A percentile compares a stretch with the other conserved stretches of the same genome.
Conservation (phyloP, 2,888 invertebrate genomes). For the Taenaris catops region DNA sequence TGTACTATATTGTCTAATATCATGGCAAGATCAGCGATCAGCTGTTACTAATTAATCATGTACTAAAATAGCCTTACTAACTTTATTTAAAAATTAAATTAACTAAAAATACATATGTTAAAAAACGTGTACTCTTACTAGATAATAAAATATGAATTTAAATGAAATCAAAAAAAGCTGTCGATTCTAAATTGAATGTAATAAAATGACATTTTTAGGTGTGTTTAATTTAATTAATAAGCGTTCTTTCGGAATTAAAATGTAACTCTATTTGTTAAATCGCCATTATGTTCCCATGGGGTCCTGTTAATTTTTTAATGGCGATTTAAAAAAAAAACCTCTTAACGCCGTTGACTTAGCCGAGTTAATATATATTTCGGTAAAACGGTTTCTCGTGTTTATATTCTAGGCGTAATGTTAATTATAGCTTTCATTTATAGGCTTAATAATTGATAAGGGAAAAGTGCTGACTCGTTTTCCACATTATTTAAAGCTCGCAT, state of each 20-base stretch:
- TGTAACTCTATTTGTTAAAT: conserved; percentile 1
- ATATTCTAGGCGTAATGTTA: conserved; percentile 8
- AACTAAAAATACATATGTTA: conserved; percentile 43
- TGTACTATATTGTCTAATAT: conserved; percentile 36
- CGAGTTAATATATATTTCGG: conserved; percentile 4
- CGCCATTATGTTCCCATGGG: neutral
- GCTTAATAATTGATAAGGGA: conserved; percentile 13
- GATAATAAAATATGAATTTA: conserved; percentile 68
- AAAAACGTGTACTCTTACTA: conserved; percentile 61
- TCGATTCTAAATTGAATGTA: conserved; percentile 76
- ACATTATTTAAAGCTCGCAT: too few relatives aligned
- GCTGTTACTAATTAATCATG: conserved; percentile 45
- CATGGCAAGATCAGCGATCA: conserved; percentile 41
- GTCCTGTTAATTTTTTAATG: conserved; percentile 1
- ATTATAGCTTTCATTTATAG: conserved; percentile 9
- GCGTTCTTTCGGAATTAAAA: conserved; percentile 25
- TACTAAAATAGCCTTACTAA: conserved; percentile 77
- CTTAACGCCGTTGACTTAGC: conserved; percentile 6
- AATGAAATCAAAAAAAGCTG: conserved; percentile 58
- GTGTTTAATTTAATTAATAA: conserved; percentile 44
- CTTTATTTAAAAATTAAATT: conserved; percentile 54
- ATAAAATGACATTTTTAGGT: conserved; percentile 69
- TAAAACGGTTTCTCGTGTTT: conserved; percentile 5
- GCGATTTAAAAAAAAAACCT: conserved; percentile 13
- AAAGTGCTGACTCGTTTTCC: conserved; percentile 19